These are phyloP conservation scores for Smittia aterrima DNA, from an alignment of 2,888 invertebrate genomes.

Conservation along the genomic window DNA sequence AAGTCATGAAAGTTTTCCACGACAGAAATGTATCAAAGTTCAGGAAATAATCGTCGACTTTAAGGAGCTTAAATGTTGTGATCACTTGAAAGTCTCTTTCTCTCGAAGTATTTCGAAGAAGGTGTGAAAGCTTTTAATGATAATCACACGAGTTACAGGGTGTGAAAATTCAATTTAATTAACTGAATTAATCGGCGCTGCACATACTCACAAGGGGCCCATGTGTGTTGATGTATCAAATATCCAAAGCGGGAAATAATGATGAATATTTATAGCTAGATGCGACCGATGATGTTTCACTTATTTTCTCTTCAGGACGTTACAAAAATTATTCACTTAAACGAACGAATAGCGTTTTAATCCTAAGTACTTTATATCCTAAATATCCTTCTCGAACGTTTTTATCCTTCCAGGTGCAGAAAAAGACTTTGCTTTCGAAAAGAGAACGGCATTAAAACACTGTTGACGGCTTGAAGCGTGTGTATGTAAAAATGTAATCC, in stretches of 20 bases:
- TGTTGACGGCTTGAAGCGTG: slow-evolving; percentile 19
- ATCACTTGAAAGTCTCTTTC: too few relatives aligned
- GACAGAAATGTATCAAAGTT: too few relatives aligned
- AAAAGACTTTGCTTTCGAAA: slow-evolving; percentile 14
- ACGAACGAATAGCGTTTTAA: background rate
- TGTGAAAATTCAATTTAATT: slow-evolving; percentile 29
- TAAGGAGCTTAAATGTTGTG: too few relatives aligned
- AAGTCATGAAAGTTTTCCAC: too few relatives aligned
- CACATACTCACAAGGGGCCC: slow-evolving; percentile 55
- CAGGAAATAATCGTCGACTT: too few relatives aligned
- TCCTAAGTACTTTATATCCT: background rate
- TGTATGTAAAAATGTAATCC: slow-evolving; percentile 31
- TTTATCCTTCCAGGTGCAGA: slow-evolving; percentile 1
- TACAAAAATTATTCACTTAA: slow-evolving; percentile 19
- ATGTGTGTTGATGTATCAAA: slow-evolving; percentile 53
- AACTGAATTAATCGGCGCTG: slow-evolving; percentile 4
- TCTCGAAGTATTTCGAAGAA: too few relatives aligned
- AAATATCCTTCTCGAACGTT: background rate
- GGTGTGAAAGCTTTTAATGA: too few relatives aligned
- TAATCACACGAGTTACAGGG: background rate
- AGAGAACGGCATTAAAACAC: slow-evolving; percentile 12
- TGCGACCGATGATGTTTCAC: background rate
- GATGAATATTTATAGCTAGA: slow-evolving; percentile 3
- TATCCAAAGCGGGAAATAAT: slow-evolving; percentile 33
- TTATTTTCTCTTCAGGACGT: background rate